Evolutionary conservation across 2,888 invertebrate genomes (phyloP).

Genomic region (Cheilosia vulpina): DNA sequence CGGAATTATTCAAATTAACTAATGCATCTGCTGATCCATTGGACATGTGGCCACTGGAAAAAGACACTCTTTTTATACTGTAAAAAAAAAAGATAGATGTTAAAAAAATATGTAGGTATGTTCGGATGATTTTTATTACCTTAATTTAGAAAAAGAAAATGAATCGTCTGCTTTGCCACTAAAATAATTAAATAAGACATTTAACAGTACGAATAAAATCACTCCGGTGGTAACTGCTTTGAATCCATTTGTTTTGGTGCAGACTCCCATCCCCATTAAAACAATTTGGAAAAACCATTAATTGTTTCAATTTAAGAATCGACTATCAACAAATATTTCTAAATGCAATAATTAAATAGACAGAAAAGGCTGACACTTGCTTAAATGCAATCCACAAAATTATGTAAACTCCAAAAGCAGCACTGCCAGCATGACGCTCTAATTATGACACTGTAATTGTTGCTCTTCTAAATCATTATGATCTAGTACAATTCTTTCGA

Average conservation of each 20-base stretch:
- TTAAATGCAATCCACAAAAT: conserved; percentile 37
- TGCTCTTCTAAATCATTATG: too few relatives aligned
- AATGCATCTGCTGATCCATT: conserved; percentile 40
- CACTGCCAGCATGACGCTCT: conserved; percentile 8
- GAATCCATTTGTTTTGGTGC: conserved; percentile 78
- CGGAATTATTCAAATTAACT: conserved; percentile 46
- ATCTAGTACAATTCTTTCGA: not conserved
- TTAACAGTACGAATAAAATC: conserved; percentile 79
- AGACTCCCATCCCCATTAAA: conserved; percentile 77
- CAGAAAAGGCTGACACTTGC: conserved; percentile 46
- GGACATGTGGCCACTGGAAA: conserved; percentile 31
- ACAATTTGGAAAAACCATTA: conserved; percentile 66
- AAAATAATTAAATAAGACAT: conserved; percentile 81
- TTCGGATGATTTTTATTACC: conserved; percentile 75
- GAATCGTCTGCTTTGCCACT: conserved; percentile 78
- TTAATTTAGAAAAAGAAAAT: conserved; percentile 80
- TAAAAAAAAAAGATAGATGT: conserved; percentile 48
- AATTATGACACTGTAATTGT: too few relatives aligned
- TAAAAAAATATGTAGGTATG: not conserved
- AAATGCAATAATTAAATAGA: conserved; percentile 12
- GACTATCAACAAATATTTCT: conserved; percentile 69
- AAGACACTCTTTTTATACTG: conserved; percentile 41
- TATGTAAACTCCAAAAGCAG: conserved; percentile 28
- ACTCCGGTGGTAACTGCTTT: conserved; percentile 79
- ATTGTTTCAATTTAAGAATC: conserved; percentile 50